Percentiles rank a stretch among this genome's conserved stretches.
Evolutionary conservation across 1,140 invertebrate species (phyloP).

Genomic region (Adelges cooleyi): DNA sequence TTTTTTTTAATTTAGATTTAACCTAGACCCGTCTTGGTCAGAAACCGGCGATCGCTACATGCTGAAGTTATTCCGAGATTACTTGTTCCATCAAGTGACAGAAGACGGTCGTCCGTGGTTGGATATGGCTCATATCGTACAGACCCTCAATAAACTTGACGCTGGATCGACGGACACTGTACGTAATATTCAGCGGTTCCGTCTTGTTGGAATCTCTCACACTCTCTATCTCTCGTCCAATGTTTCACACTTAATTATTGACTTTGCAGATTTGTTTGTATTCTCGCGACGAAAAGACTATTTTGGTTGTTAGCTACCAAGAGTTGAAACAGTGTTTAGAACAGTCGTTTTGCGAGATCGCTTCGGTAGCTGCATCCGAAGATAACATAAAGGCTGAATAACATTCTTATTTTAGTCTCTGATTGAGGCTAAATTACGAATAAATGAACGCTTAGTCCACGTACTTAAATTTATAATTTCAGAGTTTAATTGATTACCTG

Average conservation of each 20-base stretch:
- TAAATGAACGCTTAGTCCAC: background rate
- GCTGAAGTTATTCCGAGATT: conserved; percentile 95
- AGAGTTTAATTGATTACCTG: background rate
- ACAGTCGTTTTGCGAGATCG: conserved; percentile 75
- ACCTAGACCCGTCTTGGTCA: conserved; percentile 86
- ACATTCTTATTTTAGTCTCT: background rate
- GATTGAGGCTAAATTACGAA: background rate
- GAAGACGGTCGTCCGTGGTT: conserved; percentile 88
- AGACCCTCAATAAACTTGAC: conserved; percentile 88
- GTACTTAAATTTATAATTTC: conserved; percentile 18
- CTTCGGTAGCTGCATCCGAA: conserved; percentile 43
- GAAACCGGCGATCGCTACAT: conserved; percentile 96
- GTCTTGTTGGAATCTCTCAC: too few relatives aligned
- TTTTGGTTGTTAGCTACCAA: conserved; percentile 85
- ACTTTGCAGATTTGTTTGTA: conserved; percentile 80
- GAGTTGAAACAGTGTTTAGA: conserved; percentile 92
- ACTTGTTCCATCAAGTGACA: conserved; percentile 87
- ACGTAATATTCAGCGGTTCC: conserved; percentile 35
- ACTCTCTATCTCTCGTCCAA: too few relatives aligned
- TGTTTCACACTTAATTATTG: too few relatives aligned
- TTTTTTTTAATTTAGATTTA: conserved; percentile 50
- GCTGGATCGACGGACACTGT: conserved; percentile 79
- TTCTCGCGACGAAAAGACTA: conserved; percentile 90
- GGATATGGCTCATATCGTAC: conserved; percentile 87
- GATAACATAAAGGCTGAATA: conserved; percentile 25